Evolutionary conservation across 2,797 vertebrate species (phyloP), one percentile per base, ranked within the genome.

Genomic region (Rhinella marina): DNA sequence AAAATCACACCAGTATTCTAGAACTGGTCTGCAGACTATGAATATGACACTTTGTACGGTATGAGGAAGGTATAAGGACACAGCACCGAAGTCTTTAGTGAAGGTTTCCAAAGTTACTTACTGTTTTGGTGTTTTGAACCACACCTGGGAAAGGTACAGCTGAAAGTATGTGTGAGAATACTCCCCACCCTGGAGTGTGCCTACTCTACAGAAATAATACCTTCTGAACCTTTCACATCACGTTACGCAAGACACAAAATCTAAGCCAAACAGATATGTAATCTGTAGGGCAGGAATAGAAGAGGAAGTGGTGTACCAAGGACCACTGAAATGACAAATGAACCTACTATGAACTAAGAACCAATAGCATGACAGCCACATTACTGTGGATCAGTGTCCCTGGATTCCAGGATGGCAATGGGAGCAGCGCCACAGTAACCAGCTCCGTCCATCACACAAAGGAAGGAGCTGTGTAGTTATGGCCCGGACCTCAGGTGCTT

Each of bases 91-190:
- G 21, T 16, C 7, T 52, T 13, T 52, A 13, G 5, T 75, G 23
- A 75, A 11, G 23, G 48, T 54, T 54, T 77, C 23, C 68, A 54
- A 50, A 5, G 23, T 50, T 64, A 82, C 23, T 70, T 83, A 16
- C n/a, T 57, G 66, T 13, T 59, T 48, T 61, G 3, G 59, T 59
- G n/a, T 16, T 3, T 19, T n/a, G 54, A 48, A 48, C 82, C 82
- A 84, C 82, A 75, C 82, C 68, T 84, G 82, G 70, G 64, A 72
- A 75, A 73, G 12, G 14, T 59, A 84, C 27, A 7, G 82, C 52
- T 57, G 17, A 57, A 82, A 84, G 54, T 84, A 84, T 73, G 54
- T 73, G 41, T 9, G 21, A 16, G 19, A 83, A 84, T 2, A 27
- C 68, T n/a, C 82, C 68, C 82, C 68, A 5, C 66, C 82, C 52